Conservation (phyloP, 2,113 vertebrate genomes). For the Planiliza haematocheilus region DNA sequence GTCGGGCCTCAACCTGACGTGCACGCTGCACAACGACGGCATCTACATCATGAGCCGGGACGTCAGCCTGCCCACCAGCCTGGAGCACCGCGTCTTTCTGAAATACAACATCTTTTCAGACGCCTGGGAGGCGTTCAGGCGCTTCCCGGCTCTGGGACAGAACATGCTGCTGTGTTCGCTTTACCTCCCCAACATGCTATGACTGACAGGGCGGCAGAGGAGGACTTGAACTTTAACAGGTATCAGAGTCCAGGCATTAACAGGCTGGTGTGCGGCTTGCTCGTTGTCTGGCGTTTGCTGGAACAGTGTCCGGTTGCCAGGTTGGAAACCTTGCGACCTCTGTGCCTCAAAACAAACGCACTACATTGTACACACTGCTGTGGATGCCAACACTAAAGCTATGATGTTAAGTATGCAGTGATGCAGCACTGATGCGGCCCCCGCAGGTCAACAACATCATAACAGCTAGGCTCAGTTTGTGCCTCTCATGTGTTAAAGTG, state of each 20-base stretch:
- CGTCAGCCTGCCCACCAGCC: constrained; percentile 87
- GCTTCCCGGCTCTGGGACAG: constrained; percentile 91
- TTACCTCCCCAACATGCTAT: constrained; percentile 87
- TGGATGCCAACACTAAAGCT: constrained; percentile 44
- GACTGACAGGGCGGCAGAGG: constrained; percentile 24
- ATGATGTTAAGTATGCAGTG: constrained; percentile 20
- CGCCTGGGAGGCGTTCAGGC: constrained; percentile 90
- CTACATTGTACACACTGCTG: constrained; percentile 47
- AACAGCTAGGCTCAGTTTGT: constrained; percentile 26
- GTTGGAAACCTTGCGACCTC: constrained; percentile 35
- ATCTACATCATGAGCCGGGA: constrained; percentile 96
- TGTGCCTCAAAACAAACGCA: constrained; percentile 52
- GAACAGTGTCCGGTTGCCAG: constrained; percentile 29
- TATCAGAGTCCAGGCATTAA: neutral
- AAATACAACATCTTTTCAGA: constrained; percentile 94
- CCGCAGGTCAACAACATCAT: constrained; percentile 20
- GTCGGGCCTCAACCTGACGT: constrained; percentile 94
- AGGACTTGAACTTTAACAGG: neutral
- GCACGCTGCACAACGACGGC: constrained; percentile 93
- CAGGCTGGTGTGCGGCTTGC: constrained; percentile 13
- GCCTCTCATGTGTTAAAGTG: constrained; percentile 14
- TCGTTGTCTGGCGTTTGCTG: constrained; percentile 27
- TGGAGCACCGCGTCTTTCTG: constrained; percentile 92
- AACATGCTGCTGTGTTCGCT: constrained; percentile 95
- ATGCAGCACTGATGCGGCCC: constrained; percentile 7